A percentile compares a stretch with the other conserved stretches of the same genome.
Evolutionary conservation across 2,113 vertebrate species (phyloP).

Genomic region (Aepyceros melampus): DNA sequence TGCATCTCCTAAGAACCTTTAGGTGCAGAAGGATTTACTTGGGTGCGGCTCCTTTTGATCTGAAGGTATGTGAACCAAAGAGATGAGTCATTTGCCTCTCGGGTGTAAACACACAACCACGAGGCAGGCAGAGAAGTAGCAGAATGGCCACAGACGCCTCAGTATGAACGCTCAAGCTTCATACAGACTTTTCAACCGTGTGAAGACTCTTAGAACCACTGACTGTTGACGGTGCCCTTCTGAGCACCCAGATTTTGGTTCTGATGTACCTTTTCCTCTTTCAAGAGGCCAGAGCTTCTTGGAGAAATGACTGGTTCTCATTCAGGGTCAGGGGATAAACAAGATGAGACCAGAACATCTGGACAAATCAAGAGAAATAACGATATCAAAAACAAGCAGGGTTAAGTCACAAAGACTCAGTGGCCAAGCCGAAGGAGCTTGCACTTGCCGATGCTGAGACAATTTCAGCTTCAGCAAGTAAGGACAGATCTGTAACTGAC

Average conservation of each 20-base stretch:
- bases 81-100: neutral
- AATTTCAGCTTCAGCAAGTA: neutral
- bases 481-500: neutral
- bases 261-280: neutral
- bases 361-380: neutral
- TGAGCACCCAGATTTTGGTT: neutral
- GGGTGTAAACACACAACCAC: neutral
- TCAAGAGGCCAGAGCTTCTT: neutral
- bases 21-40: neutral
- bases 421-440: neutral
- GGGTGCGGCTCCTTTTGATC: neutral
- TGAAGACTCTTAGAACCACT: neutral
- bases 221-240: neutral
- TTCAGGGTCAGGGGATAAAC: neutral
- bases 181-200: neutral
- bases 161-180: neutral
- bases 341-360: neutral
- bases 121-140: neutral
- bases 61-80: neutral
- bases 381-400: neutral
- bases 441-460: rapidly evolving
- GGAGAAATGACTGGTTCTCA: neutral
- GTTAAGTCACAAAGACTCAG: neutral
- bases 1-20: neutral
- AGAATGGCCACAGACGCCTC: neutral